Percentiles rank a stretch among this genome's conserved stretches.
Conservation (phyloP, 2,888 invertebrate species). For the Serripes groenlandicus region DNA sequence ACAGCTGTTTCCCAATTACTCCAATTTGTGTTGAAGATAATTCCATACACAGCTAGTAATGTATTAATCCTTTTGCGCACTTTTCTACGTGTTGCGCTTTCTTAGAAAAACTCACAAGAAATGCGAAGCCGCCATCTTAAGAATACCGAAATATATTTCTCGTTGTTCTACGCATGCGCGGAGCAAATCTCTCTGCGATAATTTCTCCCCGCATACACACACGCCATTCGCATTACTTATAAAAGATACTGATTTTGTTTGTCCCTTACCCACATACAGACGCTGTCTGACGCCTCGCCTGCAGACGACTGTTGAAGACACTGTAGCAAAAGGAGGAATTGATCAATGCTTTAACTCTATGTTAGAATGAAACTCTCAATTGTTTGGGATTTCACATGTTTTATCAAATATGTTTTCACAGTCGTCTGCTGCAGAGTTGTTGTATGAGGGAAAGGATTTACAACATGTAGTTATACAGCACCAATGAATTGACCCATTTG, state of each 20-base stretch:
- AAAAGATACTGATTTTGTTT: slow-evolving; percentile 49
- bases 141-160: slow-evolving; percentile 15
- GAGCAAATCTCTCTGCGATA: slow-evolving; percentile 14
- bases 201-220: slow-evolving; percentile 17
- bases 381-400: no score
- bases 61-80: neutral
- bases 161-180: slow-evolving; percentile 2
- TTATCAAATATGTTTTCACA: no score
- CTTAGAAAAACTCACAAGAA: slow-evolving; percentile 18
- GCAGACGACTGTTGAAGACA: no score
- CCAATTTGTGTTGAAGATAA: slow-evolving; percentile 1
- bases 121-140: slow-evolving; percentile 21
- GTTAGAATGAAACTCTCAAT: no score
- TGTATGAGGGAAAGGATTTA: no score
- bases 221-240: slow-evolving; percentile 45
- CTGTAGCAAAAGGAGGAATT: no score
- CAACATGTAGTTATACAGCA: slow-evolving; percentile 6
- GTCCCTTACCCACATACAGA: no score
- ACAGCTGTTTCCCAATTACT: neutral
- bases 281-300: no score
- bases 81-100: slow-evolving; percentile 17
- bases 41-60: neutral
- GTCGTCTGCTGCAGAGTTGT: no score
- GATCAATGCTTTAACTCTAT: no score
- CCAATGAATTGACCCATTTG: neutral